Evolutionary conservation across 2,113 vertebrate species (phyloP).

Genomic region (Pluvialis apricaria): DNA sequence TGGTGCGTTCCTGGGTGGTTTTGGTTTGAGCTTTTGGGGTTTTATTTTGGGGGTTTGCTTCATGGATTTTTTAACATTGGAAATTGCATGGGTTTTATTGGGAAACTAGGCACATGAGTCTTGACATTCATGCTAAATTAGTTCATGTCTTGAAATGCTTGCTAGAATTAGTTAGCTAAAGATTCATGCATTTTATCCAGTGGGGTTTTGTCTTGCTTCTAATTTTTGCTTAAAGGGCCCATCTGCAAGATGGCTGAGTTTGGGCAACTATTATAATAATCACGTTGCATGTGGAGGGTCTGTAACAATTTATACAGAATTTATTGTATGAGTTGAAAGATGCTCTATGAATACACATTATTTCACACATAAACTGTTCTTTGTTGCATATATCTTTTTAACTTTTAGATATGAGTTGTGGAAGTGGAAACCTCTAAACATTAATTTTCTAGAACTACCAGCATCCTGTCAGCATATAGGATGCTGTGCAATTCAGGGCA

Average conservation of each 20-base stretch:
- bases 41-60: background rate
- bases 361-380: background rate
- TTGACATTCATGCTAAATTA: background rate
- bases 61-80: background rate
- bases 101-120: background rate
- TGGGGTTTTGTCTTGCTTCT: background rate
- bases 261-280: background rate
- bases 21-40: background rate
- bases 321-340: background rate
- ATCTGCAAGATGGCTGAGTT: background rate
- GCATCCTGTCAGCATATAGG: background rate
- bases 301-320: background rate
- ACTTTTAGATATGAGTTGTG: background rate
- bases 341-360: background rate
- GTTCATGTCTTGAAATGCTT: background rate
- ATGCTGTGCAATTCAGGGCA: background rate
- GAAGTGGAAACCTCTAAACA: background rate
- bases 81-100: background rate
- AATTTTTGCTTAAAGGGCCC: background rate
- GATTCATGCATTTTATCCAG: background rate
- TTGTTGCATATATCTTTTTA: background rate
- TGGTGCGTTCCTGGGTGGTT: background rate
- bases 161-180: background rate
- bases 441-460: background rate
- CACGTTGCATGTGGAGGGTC: fast-evolving